Base-by-base conservation (phyloP, 2,888 invertebrate species). In the Patella pellucida region DNA sequence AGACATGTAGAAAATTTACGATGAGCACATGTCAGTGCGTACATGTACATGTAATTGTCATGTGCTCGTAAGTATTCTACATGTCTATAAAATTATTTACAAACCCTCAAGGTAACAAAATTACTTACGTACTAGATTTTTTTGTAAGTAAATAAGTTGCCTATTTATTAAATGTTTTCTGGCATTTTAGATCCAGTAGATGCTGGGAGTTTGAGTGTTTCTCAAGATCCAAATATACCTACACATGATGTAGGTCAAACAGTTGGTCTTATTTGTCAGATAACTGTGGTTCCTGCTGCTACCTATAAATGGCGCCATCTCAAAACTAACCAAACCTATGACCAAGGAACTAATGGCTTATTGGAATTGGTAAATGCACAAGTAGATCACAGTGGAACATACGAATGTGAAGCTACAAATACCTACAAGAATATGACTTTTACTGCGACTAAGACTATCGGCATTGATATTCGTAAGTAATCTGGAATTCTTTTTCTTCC, bases 281-380 rank as follows among this genome's bases (percentile, higher is more conserved):
- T 50, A 14, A 51, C 27, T n/a, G 31, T 41, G 31, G 51, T 62
- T 50, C 72, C 72, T 16, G 56, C 51, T 14, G 62, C 72, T 15
- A 72, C 72, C 15, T 72, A 50, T 62, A 27, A 19, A 41, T 72
- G 72, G 72, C 62, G 41, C 50, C 62, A 62, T 62, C 19, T n/a
- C 11, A 23, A 62, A 62, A 12, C 62, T 62, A 62, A 62, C 23
- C 12, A 23, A 23, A 62, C 62, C 23, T 62, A 19, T 62, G 62
- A 62, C 23, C 19, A 11, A 15, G 23, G 23, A 12, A 23, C 12
- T 62, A 23, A 11, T 62, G 62, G 62, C 23, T 2, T 12, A 23
- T 23, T 23, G 62, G 23, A 12, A 2, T 62, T 62, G 19, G 2
- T 3, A 23, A 23, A 62, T 3, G 23, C 23, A 23, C 19, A 62